These are phyloP conservation scores for Corydoras maculifer DNA, from an alignment of 2,113 vertebrate species.

Conservation along the genomic window DNA sequence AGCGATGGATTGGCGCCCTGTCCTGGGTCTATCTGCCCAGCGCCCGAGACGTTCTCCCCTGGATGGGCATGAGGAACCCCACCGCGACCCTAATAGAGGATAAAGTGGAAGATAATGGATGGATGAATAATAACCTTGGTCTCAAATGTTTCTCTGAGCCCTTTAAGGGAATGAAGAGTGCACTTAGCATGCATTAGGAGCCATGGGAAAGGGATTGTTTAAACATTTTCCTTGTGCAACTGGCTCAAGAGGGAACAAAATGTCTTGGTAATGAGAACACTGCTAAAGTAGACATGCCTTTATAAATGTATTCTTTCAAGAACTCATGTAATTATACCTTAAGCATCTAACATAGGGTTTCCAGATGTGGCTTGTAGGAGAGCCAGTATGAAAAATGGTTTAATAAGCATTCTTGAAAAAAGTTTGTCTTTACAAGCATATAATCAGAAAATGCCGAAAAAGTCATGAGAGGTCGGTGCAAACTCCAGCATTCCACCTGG, in stretches of 20 bases:
- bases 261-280: too few relatives aligned
- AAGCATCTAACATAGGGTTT: too few relatives aligned
- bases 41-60: too few relatives aligned
- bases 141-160: conserved; percentile 14
- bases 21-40: too few relatives aligned
- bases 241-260: too few relatives aligned
- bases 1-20: too few relatives aligned
- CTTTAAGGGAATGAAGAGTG: conserved; percentile 11
- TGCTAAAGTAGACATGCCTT: too few relatives aligned
- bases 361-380: not conserved
- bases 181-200: not conserved
- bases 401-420: not conserved
- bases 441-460: conserved; percentile 2
- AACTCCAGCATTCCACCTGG: not conserved
- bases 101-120: too few relatives aligned
- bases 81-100: too few relatives aligned
- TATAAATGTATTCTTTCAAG: too few relatives aligned
- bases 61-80: too few relatives aligned
- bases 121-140: conserved; percentile 11
- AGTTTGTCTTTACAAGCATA: not conserved
- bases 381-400: not conserved
- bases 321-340: too few relatives aligned
- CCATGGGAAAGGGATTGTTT: not conserved
- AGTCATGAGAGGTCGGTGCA: conserved; percentile 3
- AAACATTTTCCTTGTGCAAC: not conserved